These are phyloP conservation scores for Drosophila persimilis DNA, from an alignment of 1,140 invertebrate species.

Conservation along the genomic window DNA sequence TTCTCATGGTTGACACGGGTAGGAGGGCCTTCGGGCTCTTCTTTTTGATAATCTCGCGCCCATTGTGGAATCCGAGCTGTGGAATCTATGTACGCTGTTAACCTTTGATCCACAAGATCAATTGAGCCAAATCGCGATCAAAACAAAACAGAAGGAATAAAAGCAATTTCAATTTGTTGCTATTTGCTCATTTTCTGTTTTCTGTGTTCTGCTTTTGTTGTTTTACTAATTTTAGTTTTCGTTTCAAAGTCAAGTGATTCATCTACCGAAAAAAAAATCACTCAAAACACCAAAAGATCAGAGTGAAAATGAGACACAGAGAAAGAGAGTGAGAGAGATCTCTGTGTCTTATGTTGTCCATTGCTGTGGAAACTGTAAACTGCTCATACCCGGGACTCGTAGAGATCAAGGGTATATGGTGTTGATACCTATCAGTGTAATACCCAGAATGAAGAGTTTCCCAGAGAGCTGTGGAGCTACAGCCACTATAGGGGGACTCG, in stretches of 20 bases:
- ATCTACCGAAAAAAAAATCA: conserved; percentile 26
- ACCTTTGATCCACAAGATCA: conserved; percentile 20
- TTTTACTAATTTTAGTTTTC: conserved; percentile 79
- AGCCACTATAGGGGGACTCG: no score
- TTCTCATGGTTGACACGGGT: conserved; percentile 30
- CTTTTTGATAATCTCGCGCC: conserved; percentile 6
- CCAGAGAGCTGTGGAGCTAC: no score
- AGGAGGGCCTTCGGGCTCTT: conserved; percentile 13
- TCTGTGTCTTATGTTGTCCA: not conserved
- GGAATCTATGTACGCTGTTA: not conserved
- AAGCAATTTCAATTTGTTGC: conserved; percentile 27
- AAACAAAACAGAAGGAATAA: conserved; percentile 21
- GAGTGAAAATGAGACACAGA: conserved; percentile 14
- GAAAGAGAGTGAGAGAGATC: conserved; percentile 20
- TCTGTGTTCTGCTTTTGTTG: conserved; percentile 40
- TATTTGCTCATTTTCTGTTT: conserved; percentile 32
- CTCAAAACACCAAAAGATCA: conserved; percentile 38
- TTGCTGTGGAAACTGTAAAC: no score
- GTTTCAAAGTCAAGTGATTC: conserved; percentile 76
- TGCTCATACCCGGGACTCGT: no score
- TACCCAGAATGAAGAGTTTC: no score
- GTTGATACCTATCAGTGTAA: no score
- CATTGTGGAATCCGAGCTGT: not conserved
- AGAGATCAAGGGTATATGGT: no score
- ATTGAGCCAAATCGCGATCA: conserved; percentile 14